These are phyloP conservation scores for Physeter macrocephalus DNA, from an alignment of 2,113 vertebrate species.

Conservation along the genomic window DNA sequence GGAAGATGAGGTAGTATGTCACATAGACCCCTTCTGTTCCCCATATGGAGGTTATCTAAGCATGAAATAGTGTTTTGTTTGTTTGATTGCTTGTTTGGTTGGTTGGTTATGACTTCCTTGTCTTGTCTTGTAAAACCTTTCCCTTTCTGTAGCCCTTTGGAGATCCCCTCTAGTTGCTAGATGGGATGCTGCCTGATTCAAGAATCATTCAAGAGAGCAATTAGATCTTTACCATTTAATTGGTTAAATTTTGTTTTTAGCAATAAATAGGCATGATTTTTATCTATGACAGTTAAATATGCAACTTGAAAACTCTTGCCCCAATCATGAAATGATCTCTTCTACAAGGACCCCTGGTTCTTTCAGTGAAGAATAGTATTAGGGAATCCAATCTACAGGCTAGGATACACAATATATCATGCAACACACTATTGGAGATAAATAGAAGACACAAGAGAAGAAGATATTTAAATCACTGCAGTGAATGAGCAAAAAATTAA, in stretches of 20 bases:
- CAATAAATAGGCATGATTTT: not conserved
- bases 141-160: not conserved
- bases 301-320: not conserved
- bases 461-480: not conserved
- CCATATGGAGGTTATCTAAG: not conserved
- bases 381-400: not conserved
- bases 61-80: not conserved
- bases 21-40: not conserved
- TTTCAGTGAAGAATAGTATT: not conserved
- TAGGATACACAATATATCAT: not conserved
- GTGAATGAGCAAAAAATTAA: not conserved
- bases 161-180: not conserved
- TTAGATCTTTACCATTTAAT: not conserved
- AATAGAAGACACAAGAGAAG: not conserved
- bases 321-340: not conserved
- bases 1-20: not conserved
- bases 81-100: not conserved
- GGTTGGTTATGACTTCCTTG: not conserved
- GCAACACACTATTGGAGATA: not conserved
- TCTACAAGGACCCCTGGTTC: not conserved
- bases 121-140: not conserved
- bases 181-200: not conserved
- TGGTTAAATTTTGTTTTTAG: not conserved
- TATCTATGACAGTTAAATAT: not conserved
- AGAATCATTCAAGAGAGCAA: not conserved